These are phyloP conservation scores for Galbula dea DNA, from an alignment of 2,113 vertebrate genomes.

Conservation along the genomic window DNA sequence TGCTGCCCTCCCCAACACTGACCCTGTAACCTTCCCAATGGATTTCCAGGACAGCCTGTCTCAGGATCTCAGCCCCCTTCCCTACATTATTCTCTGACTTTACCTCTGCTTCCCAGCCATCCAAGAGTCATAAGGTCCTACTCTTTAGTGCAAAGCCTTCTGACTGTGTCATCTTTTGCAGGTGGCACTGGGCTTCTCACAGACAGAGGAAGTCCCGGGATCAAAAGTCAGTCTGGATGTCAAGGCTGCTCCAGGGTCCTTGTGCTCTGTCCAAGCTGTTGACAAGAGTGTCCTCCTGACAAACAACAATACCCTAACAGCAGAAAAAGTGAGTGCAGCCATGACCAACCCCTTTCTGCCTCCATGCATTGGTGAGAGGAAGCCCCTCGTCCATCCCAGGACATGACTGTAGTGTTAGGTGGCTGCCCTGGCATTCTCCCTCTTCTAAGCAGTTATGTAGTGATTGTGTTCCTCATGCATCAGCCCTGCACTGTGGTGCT, in stretches of 20 bases:
- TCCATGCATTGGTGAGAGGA: not conserved
- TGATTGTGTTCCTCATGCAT: not conserved
- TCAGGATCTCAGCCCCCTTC: not conserved
- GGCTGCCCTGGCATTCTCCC: not conserved
- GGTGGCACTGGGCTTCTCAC: conserved; percentile 56
- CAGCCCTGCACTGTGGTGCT: not conserved
- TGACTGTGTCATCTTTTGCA: not conserved
- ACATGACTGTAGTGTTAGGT: not conserved
- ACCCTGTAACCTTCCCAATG: not conserved
- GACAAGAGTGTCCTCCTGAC: conserved; percentile 49
- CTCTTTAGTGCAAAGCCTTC: not conserved
- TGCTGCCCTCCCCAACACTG: not conserved
- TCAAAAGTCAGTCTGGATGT: conserved; percentile 27
- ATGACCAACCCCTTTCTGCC: not conserved
- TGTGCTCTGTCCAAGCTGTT: conserved; percentile 58
- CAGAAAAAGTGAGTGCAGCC: not conserved
- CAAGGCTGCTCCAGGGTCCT: conserved; percentile 45
- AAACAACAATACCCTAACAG: not conserved
- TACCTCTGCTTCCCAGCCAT: not conserved
- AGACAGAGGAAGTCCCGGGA: conserved; percentile 23
- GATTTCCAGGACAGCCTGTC: not conserved
- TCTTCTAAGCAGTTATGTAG: not conserved
- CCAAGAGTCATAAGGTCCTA: not conserved
- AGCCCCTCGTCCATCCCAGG: not conserved
- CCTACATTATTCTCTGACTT: not conserved